A percentile compares a stretch with the other conserved stretches of the same genome.
Evolutionary conservation across 2,113 vertebrate genomes (phyloP).

Genomic region (Coregonus clupeaformis): DNA sequence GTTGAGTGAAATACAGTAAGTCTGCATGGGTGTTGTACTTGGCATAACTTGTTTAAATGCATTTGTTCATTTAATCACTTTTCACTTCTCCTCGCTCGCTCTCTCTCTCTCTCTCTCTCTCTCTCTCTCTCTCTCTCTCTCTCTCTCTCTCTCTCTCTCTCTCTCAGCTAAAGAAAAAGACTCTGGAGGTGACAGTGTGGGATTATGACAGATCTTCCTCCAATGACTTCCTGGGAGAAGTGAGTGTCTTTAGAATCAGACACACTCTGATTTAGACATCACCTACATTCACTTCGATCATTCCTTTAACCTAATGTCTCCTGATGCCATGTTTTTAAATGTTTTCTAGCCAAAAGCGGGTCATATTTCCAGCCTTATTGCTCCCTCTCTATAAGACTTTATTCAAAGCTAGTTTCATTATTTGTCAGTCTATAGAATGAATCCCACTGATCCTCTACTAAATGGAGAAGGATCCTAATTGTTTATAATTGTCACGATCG

Average conservation of each 20-base stretch:
- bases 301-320: neutral
- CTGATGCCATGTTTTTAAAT: neutral
- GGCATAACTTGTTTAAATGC: no score
- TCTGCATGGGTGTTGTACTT: neutral
- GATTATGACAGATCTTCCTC: slow-evolving; percentile 98
- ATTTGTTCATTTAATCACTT: no score
- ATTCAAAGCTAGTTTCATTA: no score
- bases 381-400: no score
- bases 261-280: slow-evolving; percentile 6
- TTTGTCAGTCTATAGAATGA: no score
- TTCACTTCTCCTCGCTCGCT: no score
- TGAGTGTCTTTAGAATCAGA: slow-evolving; percentile 68
- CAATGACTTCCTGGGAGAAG: slow-evolving; percentile 98
- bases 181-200: slow-evolving; percentile 97
- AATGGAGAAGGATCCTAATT: no score
- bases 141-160: slow-evolving; percentile 31
- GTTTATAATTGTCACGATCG: no score
- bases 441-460: no score
- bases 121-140: slow-evolving; percentile 10
- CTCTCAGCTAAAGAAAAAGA: slow-evolving; percentile 96
- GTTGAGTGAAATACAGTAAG: no score
- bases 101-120: slow-evolving; percentile 2
- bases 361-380: no score
- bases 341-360: neutral
- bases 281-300: slow-evolving; percentile 18